phyloP scores from a whole-genome alignment of 2,113 vertebrate species.

The Sarotherodon lohbergeri region DNA sequence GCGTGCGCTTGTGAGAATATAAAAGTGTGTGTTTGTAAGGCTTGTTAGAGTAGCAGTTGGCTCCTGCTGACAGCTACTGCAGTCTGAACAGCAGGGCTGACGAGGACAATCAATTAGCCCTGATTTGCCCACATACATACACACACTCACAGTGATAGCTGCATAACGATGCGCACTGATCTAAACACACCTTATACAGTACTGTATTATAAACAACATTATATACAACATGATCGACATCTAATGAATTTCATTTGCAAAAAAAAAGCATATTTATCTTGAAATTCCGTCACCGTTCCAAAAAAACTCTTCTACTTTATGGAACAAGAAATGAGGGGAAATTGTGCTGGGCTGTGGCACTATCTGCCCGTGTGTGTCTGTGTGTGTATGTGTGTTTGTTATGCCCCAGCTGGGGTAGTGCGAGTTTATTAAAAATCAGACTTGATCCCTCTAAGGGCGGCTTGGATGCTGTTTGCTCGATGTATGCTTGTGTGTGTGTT shows the following conservation, averaged over 20 bases:
- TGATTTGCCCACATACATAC: conserved; percentile 2
- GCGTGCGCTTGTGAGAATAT: not conserved
- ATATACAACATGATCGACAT: not conserved
- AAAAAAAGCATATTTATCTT: not conserved
- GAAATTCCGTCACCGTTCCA: not conserved
- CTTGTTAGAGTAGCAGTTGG: conserved; percentile 62
- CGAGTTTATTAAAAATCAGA: conserved; percentile 52
- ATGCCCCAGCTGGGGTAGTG: conserved; percentile 27
- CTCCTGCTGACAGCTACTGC: conserved; percentile 62
- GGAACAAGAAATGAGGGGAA: not conserved
- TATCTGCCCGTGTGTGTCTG: not conserved
- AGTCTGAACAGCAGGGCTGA: conserved; percentile 61
- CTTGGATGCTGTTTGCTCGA: conserved; percentile 30
- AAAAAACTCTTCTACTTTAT: not conserved
- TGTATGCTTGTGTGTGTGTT: conserved; percentile 30
- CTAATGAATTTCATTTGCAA: not conserved
- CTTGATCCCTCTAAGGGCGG: conserved; percentile 31
- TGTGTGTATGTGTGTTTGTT: not conserved
- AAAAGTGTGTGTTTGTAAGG: not conserved
- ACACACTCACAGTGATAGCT: not conserved
- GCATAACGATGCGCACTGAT: not conserved
- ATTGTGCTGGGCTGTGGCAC: not conserved
- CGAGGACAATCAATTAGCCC: conserved; percentile 66
- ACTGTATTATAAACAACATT: not conserved
- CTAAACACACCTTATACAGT: not conserved